phyloP scores from a whole-genome alignment of 2,797 vertebrate genomes.

The Somateria mollissima region DNA sequence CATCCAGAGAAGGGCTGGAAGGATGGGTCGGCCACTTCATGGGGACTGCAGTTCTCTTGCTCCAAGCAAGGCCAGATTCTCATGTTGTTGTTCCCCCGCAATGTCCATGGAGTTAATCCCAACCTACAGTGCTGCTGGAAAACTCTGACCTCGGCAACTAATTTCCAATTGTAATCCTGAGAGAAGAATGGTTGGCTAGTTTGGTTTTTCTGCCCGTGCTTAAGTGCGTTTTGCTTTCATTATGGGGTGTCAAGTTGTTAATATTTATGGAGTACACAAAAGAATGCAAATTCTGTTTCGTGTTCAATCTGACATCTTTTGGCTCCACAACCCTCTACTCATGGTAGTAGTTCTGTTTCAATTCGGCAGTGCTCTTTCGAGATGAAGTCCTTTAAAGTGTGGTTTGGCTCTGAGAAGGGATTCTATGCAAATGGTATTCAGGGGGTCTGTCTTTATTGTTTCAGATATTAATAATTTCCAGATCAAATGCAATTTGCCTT shows the following conservation, averaged over 20 bases:
- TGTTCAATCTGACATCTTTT: slow-evolving; percentile 72
- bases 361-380: slow-evolving; percentile 31
- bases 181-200: slow-evolving; percentile 70
- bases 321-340: slow-evolving; percentile 45
- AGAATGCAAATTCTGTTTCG: slow-evolving; percentile 68
- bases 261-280: slow-evolving; percentile 68
- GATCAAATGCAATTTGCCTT: slow-evolving; percentile 37
- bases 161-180: slow-evolving; percentile 52
- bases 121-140: slow-evolving; percentile 33
- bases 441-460: slow-evolving; percentile 54
- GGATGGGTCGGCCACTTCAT: background rate
- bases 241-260: slow-evolving; percentile 71
- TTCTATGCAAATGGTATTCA: slow-evolving; percentile 55
- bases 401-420: slow-evolving; percentile 59
- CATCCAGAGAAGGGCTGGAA: background rate
- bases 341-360: slow-evolving; percentile 58
- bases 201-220: slow-evolving; percentile 57
- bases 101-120: background rate
- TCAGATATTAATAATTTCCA: slow-evolving; percentile 73
- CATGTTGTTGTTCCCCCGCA: background rate
- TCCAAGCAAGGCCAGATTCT: background rate
- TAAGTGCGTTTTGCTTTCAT: slow-evolving; percentile 67
- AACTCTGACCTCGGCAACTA: slow-evolving; percentile 50
- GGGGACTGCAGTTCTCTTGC: background rate
- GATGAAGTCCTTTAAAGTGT: slow-evolving; percentile 59